Evolutionary conservation across 2,113 vertebrate genomes (phyloP).

Genomic region (Apus apus): DNA sequence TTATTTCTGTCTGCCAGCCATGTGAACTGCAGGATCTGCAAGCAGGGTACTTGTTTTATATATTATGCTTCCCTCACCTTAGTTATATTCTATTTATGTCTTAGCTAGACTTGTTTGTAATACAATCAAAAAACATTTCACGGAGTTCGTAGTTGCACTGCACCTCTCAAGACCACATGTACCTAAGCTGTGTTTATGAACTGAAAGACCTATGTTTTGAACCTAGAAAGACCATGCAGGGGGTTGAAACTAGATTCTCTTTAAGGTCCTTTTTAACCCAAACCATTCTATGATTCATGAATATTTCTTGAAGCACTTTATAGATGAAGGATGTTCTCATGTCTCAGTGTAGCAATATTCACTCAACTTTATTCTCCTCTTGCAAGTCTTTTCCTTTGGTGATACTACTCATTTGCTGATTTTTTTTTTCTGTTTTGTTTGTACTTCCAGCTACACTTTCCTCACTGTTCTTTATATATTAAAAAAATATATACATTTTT

Average conservation of each 20-base stretch:
- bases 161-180: neutral
- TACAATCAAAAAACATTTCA: neutral
- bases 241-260: too few relatives aligned
- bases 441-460: neutral
- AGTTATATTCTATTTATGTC: neutral
- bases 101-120: neutral
- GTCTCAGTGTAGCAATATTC: neutral
- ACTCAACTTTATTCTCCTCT: neutral
- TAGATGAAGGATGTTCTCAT: neutral
- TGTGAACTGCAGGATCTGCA: neutral
- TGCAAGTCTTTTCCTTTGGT: neutral
- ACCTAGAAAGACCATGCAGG: too few relatives aligned
- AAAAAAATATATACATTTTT: neutral
- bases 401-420: neutral
- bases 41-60: neutral
- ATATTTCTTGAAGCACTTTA: neutral
- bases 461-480: neutral
- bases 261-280: too few relatives aligned
- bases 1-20: neutral
- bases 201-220: neutral
- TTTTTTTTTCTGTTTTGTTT: neutral
- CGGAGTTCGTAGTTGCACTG: neutral
- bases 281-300: neutral
- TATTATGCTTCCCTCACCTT: conserved; percentile 3
- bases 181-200: neutral